Evolutionary conservation across 1,140 invertebrate genomes (phyloP), one percentile per base, ranked within the genome.

Genomic region (Metaphire vulgaris): DNA sequence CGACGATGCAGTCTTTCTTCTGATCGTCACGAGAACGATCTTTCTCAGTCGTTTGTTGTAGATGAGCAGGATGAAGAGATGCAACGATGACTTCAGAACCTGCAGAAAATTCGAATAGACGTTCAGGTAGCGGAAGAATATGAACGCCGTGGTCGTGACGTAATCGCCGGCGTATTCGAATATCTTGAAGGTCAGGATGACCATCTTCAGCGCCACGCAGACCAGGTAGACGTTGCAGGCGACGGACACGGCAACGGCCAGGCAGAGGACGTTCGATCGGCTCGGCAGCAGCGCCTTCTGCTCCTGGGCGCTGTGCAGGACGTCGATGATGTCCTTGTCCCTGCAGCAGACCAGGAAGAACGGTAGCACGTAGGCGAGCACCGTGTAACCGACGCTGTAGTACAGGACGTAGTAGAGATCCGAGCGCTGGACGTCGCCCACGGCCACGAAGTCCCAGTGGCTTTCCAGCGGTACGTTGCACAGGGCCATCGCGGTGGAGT

Each of bases 101-200:
- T 67, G 74, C 1, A 74, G 12, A 29, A 74, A 68, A 66, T 74
- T 74, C 56, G 74, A 29, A 30, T 67, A 67, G 41, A 66, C 65
- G 74, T 74, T 74, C 1, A 74, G 33, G 31, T 67, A 74, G 15
- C 33, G 26, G 74, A 74, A 74, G 74, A 74, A 74, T 1, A 74
- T 31, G 12, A n/a, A 29, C 15, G 74, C 74, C n/a, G n/a, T n/a
- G 16, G n/a, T 32, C 64, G n/a, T 33, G 1, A 74, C 30, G 74
- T 31, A 74, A 15, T 56, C 64, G 16, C n/a, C 28, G 1, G n/a
- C 74, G 33, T 30, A 74, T 30, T 74, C 65, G 56, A 68, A 67
- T 29, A 68, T 30, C 30, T 74, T 66, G 74, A 74, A 74, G 56
- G 33, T 66, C 1, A 74, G 65, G n/a, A 74, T 74, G 56, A 74